A percentile compares a stretch with the other conserved stretches of the same genome.
These are phyloP conservation scores for Triplophysa siluroides DNA, from an alignment of 2,113 vertebrate species.

Conservation along the genomic window DNA sequence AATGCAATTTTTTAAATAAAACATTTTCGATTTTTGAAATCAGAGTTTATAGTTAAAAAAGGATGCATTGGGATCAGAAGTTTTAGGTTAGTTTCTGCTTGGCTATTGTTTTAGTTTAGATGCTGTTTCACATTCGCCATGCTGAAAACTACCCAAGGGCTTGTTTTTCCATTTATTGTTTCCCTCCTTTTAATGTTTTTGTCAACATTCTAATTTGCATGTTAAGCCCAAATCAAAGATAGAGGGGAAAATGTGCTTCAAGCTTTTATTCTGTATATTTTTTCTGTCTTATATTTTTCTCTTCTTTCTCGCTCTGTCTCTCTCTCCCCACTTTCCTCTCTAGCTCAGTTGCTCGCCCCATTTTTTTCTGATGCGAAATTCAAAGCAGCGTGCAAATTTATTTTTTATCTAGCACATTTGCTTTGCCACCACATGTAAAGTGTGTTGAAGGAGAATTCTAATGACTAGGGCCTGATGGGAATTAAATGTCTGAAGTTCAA, in stretches of 20 bases:
- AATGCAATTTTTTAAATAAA: too few relatives aligned
- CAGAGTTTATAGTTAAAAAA: too few relatives aligned
- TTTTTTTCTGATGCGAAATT: slow-evolving; percentile 84
- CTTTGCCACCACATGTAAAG: slow-evolving; percentile 87
- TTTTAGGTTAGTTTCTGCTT: not conserved
- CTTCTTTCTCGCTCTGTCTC: slow-evolving; percentile 26
- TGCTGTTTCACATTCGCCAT: not conserved
- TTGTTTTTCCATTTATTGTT: slow-evolving; percentile 40
- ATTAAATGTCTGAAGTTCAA: slow-evolving; percentile 93
- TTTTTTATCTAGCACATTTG: slow-evolving; percentile 88
- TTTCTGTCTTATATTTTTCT: not conserved
- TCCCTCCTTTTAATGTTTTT: slow-evolving; percentile 56
- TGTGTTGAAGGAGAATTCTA: slow-evolving; percentile 90
- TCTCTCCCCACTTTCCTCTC: slow-evolving; percentile 49
- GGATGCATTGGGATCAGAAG: not conserved
- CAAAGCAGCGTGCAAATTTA: slow-evolving; percentile 88
- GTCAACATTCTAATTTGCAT: slow-evolving; percentile 76
- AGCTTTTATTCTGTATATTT: slow-evolving; percentile 23
- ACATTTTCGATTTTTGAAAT: too few relatives aligned
- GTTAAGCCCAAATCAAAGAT: slow-evolving; percentile 71
- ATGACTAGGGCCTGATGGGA: slow-evolving; percentile 89
- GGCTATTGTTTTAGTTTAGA: slow-evolving; percentile 31
- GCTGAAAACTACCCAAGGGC: slow-evolving; percentile 16
- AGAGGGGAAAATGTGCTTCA: slow-evolving; percentile 66
- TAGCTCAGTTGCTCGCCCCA: slow-evolving; percentile 44